phyloP scores from a whole-genome alignment of 1,140 invertebrate species.

The Apocrypta bakeri region DNA sequence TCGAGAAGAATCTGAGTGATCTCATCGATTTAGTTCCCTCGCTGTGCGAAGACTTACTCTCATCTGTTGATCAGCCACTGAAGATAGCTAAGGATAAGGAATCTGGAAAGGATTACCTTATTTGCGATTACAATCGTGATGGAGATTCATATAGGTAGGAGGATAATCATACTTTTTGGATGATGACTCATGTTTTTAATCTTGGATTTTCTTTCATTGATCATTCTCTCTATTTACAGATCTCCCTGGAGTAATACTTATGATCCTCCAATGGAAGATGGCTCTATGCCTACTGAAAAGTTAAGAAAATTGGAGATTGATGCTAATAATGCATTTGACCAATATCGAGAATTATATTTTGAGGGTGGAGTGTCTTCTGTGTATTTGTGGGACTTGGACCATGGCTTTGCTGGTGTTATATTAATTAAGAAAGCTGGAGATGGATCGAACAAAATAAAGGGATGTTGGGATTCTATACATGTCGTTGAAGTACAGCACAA shows the following conservation, averaged over 20 bases:
- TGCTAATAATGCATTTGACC: constrained; percentile 98
- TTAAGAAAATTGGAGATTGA: constrained; percentile 97
- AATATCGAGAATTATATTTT: constrained; percentile 99
- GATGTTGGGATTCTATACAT: constrained; percentile 99
- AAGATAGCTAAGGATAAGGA: constrained; percentile 97
- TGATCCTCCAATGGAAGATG: constrained; percentile 98
- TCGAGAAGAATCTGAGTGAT: constrained; percentile 98
- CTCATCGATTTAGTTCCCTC: constrained; percentile 96
- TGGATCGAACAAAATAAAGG: constrained; percentile 97
- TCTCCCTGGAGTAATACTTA: constrained; percentile 99
- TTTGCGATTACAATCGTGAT: constrained; percentile 99
- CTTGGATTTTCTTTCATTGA: not conserved
- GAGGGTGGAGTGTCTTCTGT: constrained; percentile 99
- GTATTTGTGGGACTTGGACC: constrained; percentile 99
- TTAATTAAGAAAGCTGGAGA: constrained; percentile 99
- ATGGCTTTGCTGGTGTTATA: constrained; percentile 99
- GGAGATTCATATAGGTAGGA: constrained; percentile 96
- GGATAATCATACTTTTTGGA: not conserved
- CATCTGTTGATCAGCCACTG: constrained; percentile 98
- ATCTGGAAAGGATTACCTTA: constrained; percentile 96
- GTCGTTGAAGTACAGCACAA: constrained; percentile 99
- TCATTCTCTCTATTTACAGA: constrained; percentile 72
- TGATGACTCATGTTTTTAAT: constrained; percentile 4
- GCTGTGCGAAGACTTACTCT: constrained; percentile 97
- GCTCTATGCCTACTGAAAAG: constrained; percentile 97